Conservation (phyloP, 1,140 invertebrate genomes). For the Drosophila paulistorum region DNA sequence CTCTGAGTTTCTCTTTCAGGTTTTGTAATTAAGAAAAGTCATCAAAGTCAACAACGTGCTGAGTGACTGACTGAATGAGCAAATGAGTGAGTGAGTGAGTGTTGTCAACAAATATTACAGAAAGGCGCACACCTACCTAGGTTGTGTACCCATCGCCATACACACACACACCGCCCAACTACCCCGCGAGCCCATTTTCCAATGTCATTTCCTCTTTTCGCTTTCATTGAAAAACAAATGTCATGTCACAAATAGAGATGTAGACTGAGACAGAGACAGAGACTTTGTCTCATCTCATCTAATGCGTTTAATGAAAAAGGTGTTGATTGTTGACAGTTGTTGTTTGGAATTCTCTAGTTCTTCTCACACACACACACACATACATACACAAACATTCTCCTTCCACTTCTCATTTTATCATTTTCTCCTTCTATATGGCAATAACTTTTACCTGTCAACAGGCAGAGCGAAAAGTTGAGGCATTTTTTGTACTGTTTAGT, state of each 20-base stretch:
- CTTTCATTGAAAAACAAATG: constrained; percentile 79
- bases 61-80: constrained; percentile 13
- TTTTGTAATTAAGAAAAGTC: constrained; percentile 80
- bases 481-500: constrained; percentile 55
- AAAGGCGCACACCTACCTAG: constrained; percentile 1
- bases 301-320: constrained; percentile 81
- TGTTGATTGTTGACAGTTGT: constrained; percentile 77
- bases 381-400: background rate
- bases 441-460: constrained; percentile 54
- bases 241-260: constrained; percentile 45
- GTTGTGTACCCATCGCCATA: background rate
- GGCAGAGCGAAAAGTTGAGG: constrained; percentile 39
- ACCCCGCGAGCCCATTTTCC: constrained; percentile 11
- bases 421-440: background rate
- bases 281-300: constrained; percentile 66
- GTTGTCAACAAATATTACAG: constrained; percentile 22
- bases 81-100: constrained; percentile 13
- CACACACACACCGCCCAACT: background rate
- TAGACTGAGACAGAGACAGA: constrained; percentile 18
- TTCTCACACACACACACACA: background rate
- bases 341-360: constrained; percentile 25
- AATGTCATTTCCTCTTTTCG: constrained; percentile 74
- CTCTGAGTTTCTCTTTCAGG: constrained; percentile 54
- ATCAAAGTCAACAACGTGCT: constrained; percentile 75
- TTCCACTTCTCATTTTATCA: background rate